Base-by-base conservation (phyloP, 2,113 vertebrate species). In the Chlamydotis undulata region DNA sequence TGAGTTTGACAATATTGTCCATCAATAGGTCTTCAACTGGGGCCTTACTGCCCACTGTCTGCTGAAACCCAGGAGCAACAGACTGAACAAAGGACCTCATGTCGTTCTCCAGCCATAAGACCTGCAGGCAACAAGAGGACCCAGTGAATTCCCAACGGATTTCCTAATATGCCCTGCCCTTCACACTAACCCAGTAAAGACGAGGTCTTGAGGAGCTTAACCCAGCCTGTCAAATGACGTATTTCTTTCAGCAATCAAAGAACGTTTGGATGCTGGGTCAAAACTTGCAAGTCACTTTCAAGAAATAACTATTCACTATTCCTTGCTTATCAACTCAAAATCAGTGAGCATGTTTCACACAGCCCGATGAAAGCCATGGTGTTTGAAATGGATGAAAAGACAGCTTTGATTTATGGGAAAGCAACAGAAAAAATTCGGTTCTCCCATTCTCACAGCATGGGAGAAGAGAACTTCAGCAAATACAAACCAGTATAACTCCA, bases 51-150 rank as follows among this genome's bases (percentile, higher is more conserved):
- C 98, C 98, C 12, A 97, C 93, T 0, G 97, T 98, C 93, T 99
- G 99, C 94, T 98, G 98, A 89, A 99, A 98, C 14, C 97, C 97
- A 2, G 99, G 98, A 59, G 98, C 97, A 5, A 96, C 50, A 41
- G 96, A 71, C 18, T 98, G 98, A 63, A 99, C 98, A 82, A 97
- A 60, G 1, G 97, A 71, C 83, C 99, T 96, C 96, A 98, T 90
- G 7, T 97, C 96, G 1, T 98, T 89, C 0, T 98, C 96, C 63
- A 99, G 96, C 99, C 99, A 99, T 26, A 99, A 69, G 57, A 99
- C 98, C 99, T 99, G 79, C 60, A 50, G 61, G 78, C 50, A 95
- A 82, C 26, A 61, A 76, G 25, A 93, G 31, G 25, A 73, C 29
- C 21, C 23, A 52, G 22, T 83, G 77, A 94, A 74, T 64, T 80